phyloP scores from a whole-genome alignment of 2,888 invertebrate species.

The Autographa pulchrina region DNA sequence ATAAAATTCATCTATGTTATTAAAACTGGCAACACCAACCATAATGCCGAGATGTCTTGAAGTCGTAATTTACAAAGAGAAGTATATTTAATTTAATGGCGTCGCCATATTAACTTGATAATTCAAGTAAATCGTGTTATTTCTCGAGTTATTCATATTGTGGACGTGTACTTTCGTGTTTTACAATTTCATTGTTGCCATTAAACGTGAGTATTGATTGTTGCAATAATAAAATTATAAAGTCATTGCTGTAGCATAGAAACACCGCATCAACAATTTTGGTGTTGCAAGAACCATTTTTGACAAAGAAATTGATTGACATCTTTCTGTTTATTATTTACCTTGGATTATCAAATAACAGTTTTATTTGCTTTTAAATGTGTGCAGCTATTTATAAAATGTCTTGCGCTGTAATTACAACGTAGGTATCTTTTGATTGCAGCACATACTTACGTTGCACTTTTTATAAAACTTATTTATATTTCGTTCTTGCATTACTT shows the following conservation, averaged over 20 bases:
- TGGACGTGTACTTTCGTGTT: constrained; percentile 28
- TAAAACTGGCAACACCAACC: constrained; percentile 48
- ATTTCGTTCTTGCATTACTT: too few species aligned
- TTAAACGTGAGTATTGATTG: constrained; percentile 81
- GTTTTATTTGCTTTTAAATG: constrained; percentile 1
- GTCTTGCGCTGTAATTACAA: background rate
- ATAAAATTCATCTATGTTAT: constrained; percentile 28
- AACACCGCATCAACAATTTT: constrained; percentile 74
- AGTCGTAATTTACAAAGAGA: constrained; percentile 52
- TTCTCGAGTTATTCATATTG: constrained; percentile 9
- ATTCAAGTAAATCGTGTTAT: background rate
- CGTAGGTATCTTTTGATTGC: background rate
- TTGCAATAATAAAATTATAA: constrained; percentile 83
- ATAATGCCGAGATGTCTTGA: constrained; percentile 37
- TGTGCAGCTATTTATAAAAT: background rate
- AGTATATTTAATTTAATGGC: constrained; percentile 36
- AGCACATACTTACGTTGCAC: background rate
- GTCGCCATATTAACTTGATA: constrained; percentile 43
- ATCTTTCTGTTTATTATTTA: constrained; percentile 41
- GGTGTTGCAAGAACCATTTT: constrained; percentile 84
- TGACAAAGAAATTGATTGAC: constrained; percentile 52
- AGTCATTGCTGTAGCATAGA: constrained; percentile 78
- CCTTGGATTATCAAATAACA: background rate
- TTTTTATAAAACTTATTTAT: background rate
- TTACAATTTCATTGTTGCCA: constrained; percentile 80